Evolutionary conservation across 1,140 invertebrate genomes (phyloP).

Genomic region (Eumeta japonica): DNA sequence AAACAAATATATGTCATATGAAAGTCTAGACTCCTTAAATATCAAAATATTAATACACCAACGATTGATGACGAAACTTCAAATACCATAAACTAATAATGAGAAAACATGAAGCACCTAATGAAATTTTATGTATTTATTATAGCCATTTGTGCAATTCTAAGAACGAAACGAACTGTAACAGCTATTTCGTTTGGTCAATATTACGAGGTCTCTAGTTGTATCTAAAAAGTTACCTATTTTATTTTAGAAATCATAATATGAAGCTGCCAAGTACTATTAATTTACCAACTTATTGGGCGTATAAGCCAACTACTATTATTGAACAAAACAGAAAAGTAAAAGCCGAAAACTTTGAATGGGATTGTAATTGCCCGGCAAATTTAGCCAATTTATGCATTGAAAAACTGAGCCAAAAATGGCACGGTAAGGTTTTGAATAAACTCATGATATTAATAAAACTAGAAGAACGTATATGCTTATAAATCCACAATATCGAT

Average conservation of each 20-base stretch:
- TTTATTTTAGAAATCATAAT: background rate
- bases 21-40: too few species aligned
- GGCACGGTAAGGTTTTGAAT: constrained; percentile 30
- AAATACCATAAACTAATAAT: too few species aligned
- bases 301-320: constrained; percentile 29
- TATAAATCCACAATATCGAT: too few species aligned
- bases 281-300: constrained; percentile 30
- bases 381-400: constrained; percentile 37
- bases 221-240: background rate
- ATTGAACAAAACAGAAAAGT: constrained; percentile 29
- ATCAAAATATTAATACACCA: too few species aligned
- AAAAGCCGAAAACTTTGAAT: constrained; percentile 42
- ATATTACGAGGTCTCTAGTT: constrained; percentile 1
- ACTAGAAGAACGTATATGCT: too few species aligned
- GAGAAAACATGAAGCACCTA: too few species aligned
- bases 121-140: too few species aligned
- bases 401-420: constrained; percentile 41
- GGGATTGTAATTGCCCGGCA: constrained; percentile 40
- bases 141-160: background rate
- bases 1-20: too few species aligned
- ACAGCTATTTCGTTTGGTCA: constrained; percentile 3
- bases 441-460: background rate
- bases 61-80: too few species aligned
- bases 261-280: constrained; percentile 37
- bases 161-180: background rate